Conservation (phyloP, 2,888 invertebrate genomes). For the Platycheirus albimanus region DNA sequence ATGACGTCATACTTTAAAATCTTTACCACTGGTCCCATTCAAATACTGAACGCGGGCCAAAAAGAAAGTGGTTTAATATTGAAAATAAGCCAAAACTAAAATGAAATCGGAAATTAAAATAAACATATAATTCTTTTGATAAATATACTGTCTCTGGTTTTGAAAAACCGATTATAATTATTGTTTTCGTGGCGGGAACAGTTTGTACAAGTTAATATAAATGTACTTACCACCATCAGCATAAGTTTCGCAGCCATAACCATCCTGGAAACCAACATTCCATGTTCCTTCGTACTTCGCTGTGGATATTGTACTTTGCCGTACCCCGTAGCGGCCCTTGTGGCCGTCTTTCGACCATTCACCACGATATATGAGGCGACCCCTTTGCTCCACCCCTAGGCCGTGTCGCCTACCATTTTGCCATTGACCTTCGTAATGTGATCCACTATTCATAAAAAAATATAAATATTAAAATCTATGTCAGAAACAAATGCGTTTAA, state of each 20-base stretch:
- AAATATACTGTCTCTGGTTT: neutral
- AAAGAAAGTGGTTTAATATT: constrained; percentile 56
- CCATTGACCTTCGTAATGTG: constrained; percentile 99
- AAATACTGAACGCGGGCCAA: constrained; percentile 62
- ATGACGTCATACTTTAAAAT: constrained; percentile 63
- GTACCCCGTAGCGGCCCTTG: constrained; percentile 98
- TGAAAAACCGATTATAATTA: constrained; percentile 15
- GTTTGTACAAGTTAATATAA: too few relatives aligned
- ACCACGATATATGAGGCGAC: constrained; percentile 98
- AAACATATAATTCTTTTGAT: neutral
- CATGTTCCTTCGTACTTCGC: constrained; percentile 99
- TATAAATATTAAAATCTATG: constrained; percentile 21
- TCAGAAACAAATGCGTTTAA: constrained; percentile 10
- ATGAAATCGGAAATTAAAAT: constrained; percentile 35
- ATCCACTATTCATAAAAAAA: constrained; percentile 87
- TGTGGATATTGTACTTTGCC: constrained; percentile 96
- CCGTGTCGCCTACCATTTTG: constrained; percentile 99
- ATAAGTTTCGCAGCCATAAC: constrained; percentile 99
- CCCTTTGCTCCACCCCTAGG: constrained; percentile 97
- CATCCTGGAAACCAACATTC: constrained; percentile 99
- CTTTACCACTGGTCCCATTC: constrained; percentile 47
- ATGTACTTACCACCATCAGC: constrained; percentile 96
- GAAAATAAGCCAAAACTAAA: constrained; percentile 36
- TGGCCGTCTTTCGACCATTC: constrained; percentile 98
- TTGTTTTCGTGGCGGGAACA: neutral